These are phyloP conservation scores for Masnerella sp. DNA, from an alignment of 2,888 invertebrate species.

Conservation along the genomic window DNA sequence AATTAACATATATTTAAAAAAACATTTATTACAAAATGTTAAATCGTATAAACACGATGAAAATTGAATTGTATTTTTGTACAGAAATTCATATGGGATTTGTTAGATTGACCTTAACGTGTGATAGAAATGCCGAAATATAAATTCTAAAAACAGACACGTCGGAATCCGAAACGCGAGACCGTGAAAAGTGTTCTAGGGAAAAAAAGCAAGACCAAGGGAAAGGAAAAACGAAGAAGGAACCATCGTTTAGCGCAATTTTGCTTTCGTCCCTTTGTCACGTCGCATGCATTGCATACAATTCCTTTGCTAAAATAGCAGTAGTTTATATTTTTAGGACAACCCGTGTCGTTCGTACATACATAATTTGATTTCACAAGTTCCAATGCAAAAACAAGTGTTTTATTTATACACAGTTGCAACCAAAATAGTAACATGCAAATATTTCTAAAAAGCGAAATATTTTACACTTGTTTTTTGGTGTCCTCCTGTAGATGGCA, in stretches of 20 bases:
- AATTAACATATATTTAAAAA: too few relatives aligned
- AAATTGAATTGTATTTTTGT: too few relatives aligned
- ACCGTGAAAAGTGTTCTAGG: slow-evolving; percentile 19
- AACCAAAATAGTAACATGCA: not conserved
- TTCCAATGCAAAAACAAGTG: slow-evolving; percentile 45
- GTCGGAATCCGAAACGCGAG: slow-evolving; percentile 31
- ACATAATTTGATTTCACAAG: slow-evolving; percentile 13
- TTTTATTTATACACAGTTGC: slow-evolving; percentile 1
- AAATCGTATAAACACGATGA: too few relatives aligned
- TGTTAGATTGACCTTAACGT: too few relatives aligned
- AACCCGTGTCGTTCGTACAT: slow-evolving; percentile 18
- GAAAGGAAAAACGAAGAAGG: slow-evolving; percentile 2
- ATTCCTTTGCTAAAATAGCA: slow-evolving; percentile 55
- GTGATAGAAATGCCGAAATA: too few relatives aligned
- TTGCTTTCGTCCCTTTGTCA: slow-evolving; percentile 60
- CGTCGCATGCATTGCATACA: slow-evolving; percentile 60
- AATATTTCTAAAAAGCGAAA: too few relatives aligned
- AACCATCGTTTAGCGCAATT: slow-evolving; percentile 42
- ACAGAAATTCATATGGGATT: too few relatives aligned
- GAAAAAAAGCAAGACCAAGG: not conserved
- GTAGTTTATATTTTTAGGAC: slow-evolving; percentile 46
- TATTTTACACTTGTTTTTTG: too few relatives aligned
- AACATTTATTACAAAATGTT: too few relatives aligned
- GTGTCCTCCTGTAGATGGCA: too few relatives aligned
- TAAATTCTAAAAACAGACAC: slow-evolving; percentile 33